Conservation (phyloP, 2,888 invertebrate genomes). For the Aproaerema taeniolella region DNA sequence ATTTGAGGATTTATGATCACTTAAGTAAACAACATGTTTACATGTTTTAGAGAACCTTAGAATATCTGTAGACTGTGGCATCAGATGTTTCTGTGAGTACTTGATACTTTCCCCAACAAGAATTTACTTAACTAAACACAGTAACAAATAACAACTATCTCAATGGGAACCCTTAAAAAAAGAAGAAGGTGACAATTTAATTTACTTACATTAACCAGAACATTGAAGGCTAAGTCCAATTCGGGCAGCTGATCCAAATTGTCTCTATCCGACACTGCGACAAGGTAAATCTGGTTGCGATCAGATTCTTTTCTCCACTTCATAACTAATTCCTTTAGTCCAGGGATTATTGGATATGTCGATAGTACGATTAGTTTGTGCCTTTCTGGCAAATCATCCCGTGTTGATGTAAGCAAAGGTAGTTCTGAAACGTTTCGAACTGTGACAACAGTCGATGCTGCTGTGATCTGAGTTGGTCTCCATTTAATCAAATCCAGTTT, state of each 20-base stretch:
- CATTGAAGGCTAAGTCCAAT: constrained; percentile 33
- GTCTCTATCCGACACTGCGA: constrained; percentile 33
- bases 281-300: constrained; percentile 31
- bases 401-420: constrained; percentile 22
- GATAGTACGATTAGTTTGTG: constrained; percentile 33
- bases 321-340: constrained; percentile 31
- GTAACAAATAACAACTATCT: neutral
- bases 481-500: constrained; percentile 28
- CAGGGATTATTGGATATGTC: constrained; percentile 30
- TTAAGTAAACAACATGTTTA: neutral
- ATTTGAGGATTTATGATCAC: neutral
- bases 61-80: neutral
- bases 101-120: too few species aligned
- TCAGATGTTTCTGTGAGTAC: neutral
- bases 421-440: constrained; percentile 30
- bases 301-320: constrained; percentile 30
- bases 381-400: constrained; percentile 23
- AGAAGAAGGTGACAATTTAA: neutral
- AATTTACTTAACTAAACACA: too few species aligned
- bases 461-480: constrained; percentile 24
- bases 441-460: constrained; percentile 28
- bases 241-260: constrained; percentile 33
- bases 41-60: neutral
- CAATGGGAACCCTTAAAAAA: neutral
- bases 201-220: constrained; percentile 33